Conservation (phyloP, 2,888 invertebrate species). For the Oligia fasciuncula region DNA sequence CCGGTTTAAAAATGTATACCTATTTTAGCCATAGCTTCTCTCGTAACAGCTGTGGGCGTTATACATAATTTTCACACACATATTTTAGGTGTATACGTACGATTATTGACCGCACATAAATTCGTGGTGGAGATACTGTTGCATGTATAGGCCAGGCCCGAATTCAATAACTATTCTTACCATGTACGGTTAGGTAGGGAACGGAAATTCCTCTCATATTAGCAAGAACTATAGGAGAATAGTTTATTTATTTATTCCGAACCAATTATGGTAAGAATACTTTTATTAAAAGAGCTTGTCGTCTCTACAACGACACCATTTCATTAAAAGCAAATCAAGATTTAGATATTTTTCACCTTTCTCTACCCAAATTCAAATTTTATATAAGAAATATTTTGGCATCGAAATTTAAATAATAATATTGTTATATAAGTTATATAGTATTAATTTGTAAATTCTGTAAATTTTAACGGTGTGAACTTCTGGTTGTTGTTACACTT, state of each 20-base stretch:
- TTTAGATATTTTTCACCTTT: too few species aligned
- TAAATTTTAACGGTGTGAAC: too few species aligned
- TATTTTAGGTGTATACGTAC: background rate
- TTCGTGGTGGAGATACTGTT: background rate
- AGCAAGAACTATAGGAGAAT: background rate
- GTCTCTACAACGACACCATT: too few species aligned
- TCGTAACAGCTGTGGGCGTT: background rate
- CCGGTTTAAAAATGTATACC: background rate
- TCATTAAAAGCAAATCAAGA: too few species aligned
- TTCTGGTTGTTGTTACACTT: too few species aligned
- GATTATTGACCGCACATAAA: background rate
- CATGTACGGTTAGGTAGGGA: background rate
- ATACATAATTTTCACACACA: background rate
- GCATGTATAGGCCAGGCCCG: background rate
- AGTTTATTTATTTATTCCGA: background rate
- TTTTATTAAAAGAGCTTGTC: too few species aligned
- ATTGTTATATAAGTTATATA: too few species aligned
- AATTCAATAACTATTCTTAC: background rate
- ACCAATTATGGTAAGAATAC: too few species aligned
- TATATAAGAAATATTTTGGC: too few species aligned
- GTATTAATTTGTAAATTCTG: too few species aligned
- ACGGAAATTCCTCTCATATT: background rate
- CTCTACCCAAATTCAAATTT: too few species aligned
- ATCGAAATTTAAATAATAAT: too few species aligned
- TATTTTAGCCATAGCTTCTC: background rate